These are phyloP conservation scores for Apomyelois bistriatella DNA, from an alignment of 2,888 invertebrate species.

Conservation along the genomic window DNA sequence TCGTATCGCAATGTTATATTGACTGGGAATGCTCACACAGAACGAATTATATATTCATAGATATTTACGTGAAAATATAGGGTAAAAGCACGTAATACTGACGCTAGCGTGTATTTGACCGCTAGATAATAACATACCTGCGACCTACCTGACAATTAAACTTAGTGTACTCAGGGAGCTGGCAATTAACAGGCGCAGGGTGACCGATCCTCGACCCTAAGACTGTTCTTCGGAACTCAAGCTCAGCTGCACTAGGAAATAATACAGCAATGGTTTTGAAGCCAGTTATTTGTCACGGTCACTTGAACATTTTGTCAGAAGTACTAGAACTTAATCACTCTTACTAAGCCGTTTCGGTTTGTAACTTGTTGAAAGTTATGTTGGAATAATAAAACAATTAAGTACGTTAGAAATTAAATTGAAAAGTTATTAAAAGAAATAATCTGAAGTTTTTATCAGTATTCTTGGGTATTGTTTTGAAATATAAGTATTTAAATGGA, in stretches of 20 bases:
- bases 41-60: slow-evolving; percentile 47
- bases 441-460: slow-evolving; percentile 30
- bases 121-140: slow-evolving; percentile 55
- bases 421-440: slow-evolving; percentile 18
- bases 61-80: slow-evolving; percentile 47
- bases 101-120: slow-evolving; percentile 45
- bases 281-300: slow-evolving; percentile 41
- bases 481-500: slow-evolving; percentile 55
- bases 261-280: slow-evolving; percentile 32
- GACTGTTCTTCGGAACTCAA: slow-evolving; percentile 27
- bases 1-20: slow-evolving; percentile 27
- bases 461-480: slow-evolving; percentile 49
- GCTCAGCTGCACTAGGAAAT: slow-evolving; percentile 30
- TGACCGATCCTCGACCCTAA: slow-evolving; percentile 38
- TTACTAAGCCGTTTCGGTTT: slow-evolving; percentile 11
- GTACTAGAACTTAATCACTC: slow-evolving; percentile 8
- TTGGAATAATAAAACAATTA: slow-evolving; percentile 8
- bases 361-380: slow-evolving; percentile 15
- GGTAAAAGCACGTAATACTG: slow-evolving; percentile 53
- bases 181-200: slow-evolving; percentile 56
- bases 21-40: slow-evolving; percentile 38
- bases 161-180: slow-evolving; percentile 48
- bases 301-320: slow-evolving; percentile 25
- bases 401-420: slow-evolving; percentile 8
- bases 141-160: slow-evolving; percentile 47